Percentiles rank a stretch among this genome's conserved stretches.
Conservation (phyloP, 1,140 invertebrate genomes). For the Melipona quadrifasciata region DNA sequence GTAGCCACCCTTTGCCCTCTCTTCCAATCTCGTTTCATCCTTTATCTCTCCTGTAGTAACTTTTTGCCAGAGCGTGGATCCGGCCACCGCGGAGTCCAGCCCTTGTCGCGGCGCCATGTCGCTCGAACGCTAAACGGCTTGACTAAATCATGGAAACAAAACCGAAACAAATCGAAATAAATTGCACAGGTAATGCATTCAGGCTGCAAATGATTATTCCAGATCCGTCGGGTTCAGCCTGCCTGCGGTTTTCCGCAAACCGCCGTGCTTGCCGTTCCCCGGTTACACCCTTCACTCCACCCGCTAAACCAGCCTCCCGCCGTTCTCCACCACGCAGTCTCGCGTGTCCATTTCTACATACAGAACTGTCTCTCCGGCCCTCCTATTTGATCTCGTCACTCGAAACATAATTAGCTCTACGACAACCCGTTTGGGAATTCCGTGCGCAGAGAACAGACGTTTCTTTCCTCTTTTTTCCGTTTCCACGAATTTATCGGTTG, state of each 20-base stretch:
- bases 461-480: constrained; percentile 28
- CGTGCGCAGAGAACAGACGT: constrained; percentile 18
- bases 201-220: constrained; percentile 79
- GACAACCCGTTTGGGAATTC: constrained; percentile 69
- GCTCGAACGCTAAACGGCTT: constrained; percentile 41
- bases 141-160: constrained; percentile 77
- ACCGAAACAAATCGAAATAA: constrained; percentile 78
- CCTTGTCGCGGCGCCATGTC: not conserved
- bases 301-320: constrained; percentile 31
- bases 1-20: not conserved
- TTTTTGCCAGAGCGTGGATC: not conserved
- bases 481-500: not conserved
- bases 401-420: constrained; percentile 69
- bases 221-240: constrained; percentile 76
- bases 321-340: constrained; percentile 47
- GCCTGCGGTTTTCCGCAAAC: constrained; percentile 77
- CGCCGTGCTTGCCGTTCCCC: constrained; percentile 70
- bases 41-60: not conserved
- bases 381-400: constrained; percentile 75
- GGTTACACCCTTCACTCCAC: constrained; percentile 57
- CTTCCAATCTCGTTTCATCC: constrained; percentile 2
- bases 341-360: constrained; percentile 60
- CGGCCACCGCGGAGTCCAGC: not conserved
- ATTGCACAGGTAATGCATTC: constrained; percentile 79
- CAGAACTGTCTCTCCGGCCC: constrained; percentile 60